Evolutionary conservation across 2,888 invertebrate species (phyloP), one percentile per base, ranked within the genome.

Genomic region (Cryptocheilus praepositus): DNA sequence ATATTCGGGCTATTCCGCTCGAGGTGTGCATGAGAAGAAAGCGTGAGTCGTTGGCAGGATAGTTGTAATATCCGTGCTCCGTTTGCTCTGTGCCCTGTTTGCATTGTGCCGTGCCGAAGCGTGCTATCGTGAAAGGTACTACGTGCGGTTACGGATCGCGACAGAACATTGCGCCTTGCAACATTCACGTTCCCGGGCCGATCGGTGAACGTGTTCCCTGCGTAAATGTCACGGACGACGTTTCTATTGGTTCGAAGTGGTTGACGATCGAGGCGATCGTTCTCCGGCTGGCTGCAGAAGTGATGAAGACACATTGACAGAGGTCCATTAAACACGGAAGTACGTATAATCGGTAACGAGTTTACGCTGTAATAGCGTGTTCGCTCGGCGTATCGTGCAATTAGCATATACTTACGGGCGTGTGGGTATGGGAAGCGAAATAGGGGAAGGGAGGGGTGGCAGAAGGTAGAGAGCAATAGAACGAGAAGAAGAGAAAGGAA

Each of bases 221-320:
- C 18, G 55, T 61, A 77, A 77, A 77, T 77, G 77, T 74, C 77
- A 77, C 65, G 69, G 62, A 53, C 66, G 52, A 45, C 46, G 46
- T 49, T 60, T 46, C 13, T 43, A 43, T 21, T 51, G 63, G 51
- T 71, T 45, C 49, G 64, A 70, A 45, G 70, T 64, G n/a, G n/a
- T 63, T 53, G 71, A 67, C 25, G 25, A 5, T 25, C 25, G 25
- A 5, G 25, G 2, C 8, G 13, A 52, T 18, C 57, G 18, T 16
- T 54, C 43, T 25, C 8, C 36, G 16, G 22, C 16, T n/a, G 0
- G 16, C 49, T 16, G 49, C 18, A 18, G 16, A n/a, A 49, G 49
- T 49, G 49, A 71, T 66, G 70, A 59, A 19, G 66, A 63, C 53
- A 69, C 64, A 8, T 15, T 67, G 57, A 68, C 44, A 15, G 43